These are phyloP conservation scores for Branchipolynoe longqiensis DNA, from an alignment of 2,888 invertebrate genomes.

Conservation along the genomic window DNA sequence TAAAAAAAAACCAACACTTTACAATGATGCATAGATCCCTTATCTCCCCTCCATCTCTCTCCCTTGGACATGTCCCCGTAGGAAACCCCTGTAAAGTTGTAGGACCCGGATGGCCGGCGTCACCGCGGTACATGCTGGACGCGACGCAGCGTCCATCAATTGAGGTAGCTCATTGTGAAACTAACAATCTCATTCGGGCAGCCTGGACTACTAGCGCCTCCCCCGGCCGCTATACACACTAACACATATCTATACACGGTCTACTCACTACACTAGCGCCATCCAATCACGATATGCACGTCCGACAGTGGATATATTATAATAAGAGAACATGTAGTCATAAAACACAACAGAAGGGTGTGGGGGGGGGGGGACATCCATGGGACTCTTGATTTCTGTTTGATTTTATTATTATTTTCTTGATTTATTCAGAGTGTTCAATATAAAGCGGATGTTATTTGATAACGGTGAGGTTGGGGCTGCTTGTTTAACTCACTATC, in stretches of 20 bases:
- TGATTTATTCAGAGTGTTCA: not conserved
- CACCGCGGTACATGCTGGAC: not conserved
- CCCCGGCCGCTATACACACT: conserved; percentile 21
- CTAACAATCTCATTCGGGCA: conserved; percentile 42
- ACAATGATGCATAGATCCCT: not conserved
- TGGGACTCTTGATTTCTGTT: conserved; percentile 25
- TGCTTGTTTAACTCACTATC: too few relatives aligned
- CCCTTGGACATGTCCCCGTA: not conserved
- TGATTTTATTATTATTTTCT: not conserved
- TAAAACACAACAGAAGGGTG: too few relatives aligned
- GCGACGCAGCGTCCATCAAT: conserved; percentile 12
- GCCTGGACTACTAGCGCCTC: not conserved
- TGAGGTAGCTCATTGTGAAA: conserved; percentile 41
- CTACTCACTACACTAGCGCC: too few relatives aligned
- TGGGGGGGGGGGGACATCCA: too few relatives aligned
- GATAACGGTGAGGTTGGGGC: too few relatives aligned
- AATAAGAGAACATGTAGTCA: not conserved
- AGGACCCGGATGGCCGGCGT: conserved; percentile 31
- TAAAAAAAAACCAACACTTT: too few relatives aligned
- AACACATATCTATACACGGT: not conserved
- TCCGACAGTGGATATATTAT: too few relatives aligned
- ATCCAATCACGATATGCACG: too few relatives aligned
- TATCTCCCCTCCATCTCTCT: not conserved
- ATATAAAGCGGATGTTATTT: too few relatives aligned
- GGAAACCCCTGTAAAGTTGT: conserved; percentile 30